These are phyloP conservation scores for Sphecodes monilicornis DNA, from an alignment of 2,888 invertebrate species.

Conservation along the genomic window DNA sequence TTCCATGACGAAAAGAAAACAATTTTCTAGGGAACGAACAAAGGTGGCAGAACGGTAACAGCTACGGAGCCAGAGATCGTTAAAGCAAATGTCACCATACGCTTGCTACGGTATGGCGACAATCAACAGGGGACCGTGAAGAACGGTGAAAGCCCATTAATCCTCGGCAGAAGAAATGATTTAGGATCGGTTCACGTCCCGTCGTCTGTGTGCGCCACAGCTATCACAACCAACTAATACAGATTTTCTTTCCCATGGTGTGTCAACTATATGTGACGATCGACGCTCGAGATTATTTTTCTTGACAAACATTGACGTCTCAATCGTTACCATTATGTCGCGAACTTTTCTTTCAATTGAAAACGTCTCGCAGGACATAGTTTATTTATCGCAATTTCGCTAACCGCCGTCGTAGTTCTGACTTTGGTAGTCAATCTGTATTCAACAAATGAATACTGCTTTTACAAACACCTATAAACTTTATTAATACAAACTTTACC, in stretches of 20 bases:
- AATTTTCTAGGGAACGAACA: slow-evolving; percentile 13
- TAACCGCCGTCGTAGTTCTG: not conserved
- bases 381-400: not conserved
- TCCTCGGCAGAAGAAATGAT: slow-evolving; percentile 58
- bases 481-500: too few species aligned
- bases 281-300: slow-evolving; percentile 9
- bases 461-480: too few species aligned
- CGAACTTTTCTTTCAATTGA: not conserved
- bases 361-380: not conserved
- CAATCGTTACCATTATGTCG: slow-evolving; percentile 25
- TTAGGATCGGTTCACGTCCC: slow-evolving; percentile 51
- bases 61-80: slow-evolving; percentile 25
- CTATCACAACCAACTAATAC: slow-evolving; percentile 38
- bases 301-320: slow-evolving; percentile 32
- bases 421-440: not conserved
- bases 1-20: not conserved
- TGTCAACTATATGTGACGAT: slow-evolving; percentile 2
- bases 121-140: slow-evolving; percentile 55
- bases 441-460: not conserved
- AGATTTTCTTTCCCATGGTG: slow-evolving; percentile 27
- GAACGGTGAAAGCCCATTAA: slow-evolving; percentile 55
- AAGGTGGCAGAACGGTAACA: slow-evolving; percentile 34
- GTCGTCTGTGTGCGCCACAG: slow-evolving; percentile 34
- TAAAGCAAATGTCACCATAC: slow-evolving; percentile 39
- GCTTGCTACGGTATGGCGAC: slow-evolving; percentile 41